Evolutionary conservation across 2,797 vertebrate species (phyloP).

Genomic region (Cossypha caffra): DNA sequence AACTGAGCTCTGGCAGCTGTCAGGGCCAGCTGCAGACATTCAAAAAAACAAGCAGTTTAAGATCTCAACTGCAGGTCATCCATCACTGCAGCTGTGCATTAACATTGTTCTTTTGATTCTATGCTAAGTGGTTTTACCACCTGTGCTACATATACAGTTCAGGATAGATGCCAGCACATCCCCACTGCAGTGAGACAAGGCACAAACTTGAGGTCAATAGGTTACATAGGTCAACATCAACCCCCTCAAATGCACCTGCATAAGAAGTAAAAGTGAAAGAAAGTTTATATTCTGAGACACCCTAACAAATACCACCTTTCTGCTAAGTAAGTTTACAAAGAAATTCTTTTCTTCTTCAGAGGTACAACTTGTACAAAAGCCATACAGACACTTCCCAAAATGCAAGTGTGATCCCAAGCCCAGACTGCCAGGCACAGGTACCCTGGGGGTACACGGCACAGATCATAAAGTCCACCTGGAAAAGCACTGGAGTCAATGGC

Average conservation of each 20-base stretch:
- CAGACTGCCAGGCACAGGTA: background rate
- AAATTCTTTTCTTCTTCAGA: background rate
- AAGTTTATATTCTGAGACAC: background rate
- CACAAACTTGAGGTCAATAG: background rate
- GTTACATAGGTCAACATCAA: background rate
- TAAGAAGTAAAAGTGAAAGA: background rate
- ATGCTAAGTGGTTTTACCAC: background rate
- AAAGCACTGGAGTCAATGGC: background rate
- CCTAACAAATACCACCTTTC: background rate
- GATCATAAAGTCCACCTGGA: background rate
- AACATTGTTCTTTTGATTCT: background rate
- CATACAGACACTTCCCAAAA: background rate
- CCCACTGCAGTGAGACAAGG: background rate
- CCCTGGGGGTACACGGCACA: fast-evolving
- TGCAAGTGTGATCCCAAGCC: background rate
- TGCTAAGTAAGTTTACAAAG: background rate
- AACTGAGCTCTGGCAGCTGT: background rate
- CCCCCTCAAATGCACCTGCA: fast-evolving
- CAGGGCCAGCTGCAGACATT: background rate
- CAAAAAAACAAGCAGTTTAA: background rate
- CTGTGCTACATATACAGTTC: fast-evolving
- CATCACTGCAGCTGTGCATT: background rate
- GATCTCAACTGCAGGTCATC: background rate
- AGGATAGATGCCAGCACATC: background rate
- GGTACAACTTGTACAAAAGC: background rate